These are phyloP conservation scores for Sorex maritimensis DNA, from an alignment of 2,797 vertebrate species.

Conservation along the genomic window DNA sequence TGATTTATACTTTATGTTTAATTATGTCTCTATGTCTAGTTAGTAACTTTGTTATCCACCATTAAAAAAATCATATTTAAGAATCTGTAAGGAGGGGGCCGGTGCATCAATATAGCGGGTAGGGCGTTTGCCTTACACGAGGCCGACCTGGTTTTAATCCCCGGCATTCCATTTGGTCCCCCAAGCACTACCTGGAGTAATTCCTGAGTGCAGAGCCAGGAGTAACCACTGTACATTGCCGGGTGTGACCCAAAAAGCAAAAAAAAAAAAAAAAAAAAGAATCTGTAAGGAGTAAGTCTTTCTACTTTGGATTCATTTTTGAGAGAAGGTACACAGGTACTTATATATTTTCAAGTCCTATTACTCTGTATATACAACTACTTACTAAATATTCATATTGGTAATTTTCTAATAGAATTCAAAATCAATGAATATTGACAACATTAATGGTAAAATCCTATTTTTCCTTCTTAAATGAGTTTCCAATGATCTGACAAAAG, in stretches of 20 bases:
- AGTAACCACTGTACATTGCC: too few species aligned
- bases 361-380: neutral
- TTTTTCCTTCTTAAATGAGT: slow-evolving; percentile 21
- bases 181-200: too few species aligned
- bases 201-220: too few species aligned
- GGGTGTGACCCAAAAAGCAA: neutral
- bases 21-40: neutral
- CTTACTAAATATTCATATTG: slow-evolving; percentile 49
- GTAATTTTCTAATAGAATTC: slow-evolving; percentile 43
- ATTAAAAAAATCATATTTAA: slow-evolving; percentile 64
- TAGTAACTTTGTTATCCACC: slow-evolving; percentile 39
- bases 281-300: slow-evolving; percentile 12
- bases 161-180: too few species aligned
- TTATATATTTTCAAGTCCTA: neutral
- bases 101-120: too few species aligned
- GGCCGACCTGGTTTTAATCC: too few species aligned
- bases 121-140: too few species aligned
- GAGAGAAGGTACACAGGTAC: neutral
- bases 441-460: slow-evolving; percentile 2
- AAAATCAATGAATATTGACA: slow-evolving; percentile 24
- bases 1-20: slow-evolving; percentile 43
- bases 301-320: slow-evolving; percentile 11
- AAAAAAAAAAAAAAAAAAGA: slow-evolving; percentile 61
- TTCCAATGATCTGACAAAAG: slow-evolving; percentile 35
- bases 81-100: slow-evolving; percentile 35